These are phyloP conservation scores for Actinia equina DNA, from an alignment of 64 coral and sea anemone genomes.

Conservation along the genomic window DNA sequence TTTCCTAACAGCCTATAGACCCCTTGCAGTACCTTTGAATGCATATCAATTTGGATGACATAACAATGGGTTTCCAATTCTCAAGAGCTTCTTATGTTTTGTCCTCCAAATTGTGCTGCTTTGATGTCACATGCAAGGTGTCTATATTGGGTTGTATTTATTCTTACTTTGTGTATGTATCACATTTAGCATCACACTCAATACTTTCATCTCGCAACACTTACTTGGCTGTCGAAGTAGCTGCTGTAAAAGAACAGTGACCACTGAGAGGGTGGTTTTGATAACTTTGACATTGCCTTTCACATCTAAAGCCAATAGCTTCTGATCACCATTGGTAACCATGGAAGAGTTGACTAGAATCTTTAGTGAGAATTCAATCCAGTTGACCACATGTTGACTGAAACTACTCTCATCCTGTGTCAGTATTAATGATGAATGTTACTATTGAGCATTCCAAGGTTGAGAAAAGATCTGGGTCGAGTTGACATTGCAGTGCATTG, in stretches of 20 bases:
- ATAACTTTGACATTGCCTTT: not conserved
- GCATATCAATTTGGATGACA: no score
- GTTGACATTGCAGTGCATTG: no score
- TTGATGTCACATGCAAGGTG: no score
- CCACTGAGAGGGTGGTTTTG: not conserved
- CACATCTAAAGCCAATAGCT: not conserved
- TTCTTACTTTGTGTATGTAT: no score
- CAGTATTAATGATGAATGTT: not conserved
- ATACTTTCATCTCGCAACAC: not conserved
- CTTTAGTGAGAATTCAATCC: not conserved
- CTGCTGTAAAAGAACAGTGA: not conserved
- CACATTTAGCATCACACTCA: not conserved
- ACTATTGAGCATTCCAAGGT: no score
- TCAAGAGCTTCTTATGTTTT: no score
- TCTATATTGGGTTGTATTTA: no score
- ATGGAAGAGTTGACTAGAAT: not conserved
- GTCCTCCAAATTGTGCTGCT: no score
- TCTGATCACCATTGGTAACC: not conserved
- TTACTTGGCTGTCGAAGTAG: not conserved
- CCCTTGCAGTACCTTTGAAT: no score
- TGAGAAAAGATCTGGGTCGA: no score
- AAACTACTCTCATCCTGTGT: not conserved
- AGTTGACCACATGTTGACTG: not conserved
- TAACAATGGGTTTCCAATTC: no score
- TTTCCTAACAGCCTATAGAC: no score